Conservation (phyloP, 2,113 vertebrate species). For the Noctilio leporinus region DNA sequence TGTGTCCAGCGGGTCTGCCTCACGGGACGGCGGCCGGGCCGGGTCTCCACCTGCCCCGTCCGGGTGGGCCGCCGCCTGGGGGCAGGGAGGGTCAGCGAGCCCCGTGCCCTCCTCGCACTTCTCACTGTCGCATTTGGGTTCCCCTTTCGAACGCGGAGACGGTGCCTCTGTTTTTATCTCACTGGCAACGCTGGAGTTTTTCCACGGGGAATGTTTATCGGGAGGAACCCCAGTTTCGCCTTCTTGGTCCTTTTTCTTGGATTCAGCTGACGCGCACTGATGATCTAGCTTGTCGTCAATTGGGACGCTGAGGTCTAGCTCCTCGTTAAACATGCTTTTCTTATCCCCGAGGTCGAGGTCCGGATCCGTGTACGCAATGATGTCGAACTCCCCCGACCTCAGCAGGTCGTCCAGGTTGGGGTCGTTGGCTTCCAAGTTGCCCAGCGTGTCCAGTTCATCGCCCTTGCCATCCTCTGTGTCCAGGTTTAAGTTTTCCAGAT, state of each 20-base stretch:
- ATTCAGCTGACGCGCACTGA: slow-evolving; percentile 72
- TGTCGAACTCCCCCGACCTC: slow-evolving; percentile 93
- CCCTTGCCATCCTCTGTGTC: slow-evolving; percentile 96
- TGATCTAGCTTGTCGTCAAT: slow-evolving; percentile 86
- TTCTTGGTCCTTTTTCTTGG: slow-evolving; percentile 72
- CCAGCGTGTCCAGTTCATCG: slow-evolving; percentile 90
- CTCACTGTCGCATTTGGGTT: slow-evolving; percentile 78
- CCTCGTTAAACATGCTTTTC: slow-evolving; percentile 96
- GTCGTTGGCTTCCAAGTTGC: slow-evolving; percentile 89
- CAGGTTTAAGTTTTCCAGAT: slow-evolving; percentile 94
- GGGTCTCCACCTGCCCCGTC: slow-evolving; percentile 64
- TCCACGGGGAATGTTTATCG: slow-evolving; percentile 73
- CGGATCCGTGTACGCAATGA: slow-evolving; percentile 97
- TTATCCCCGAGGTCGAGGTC: slow-evolving; percentile 95
- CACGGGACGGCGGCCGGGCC: slow-evolving; percentile 44
- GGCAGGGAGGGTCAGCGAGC: slow-evolving; percentile 54
- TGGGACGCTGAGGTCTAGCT: slow-evolving; percentile 89
- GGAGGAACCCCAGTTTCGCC: slow-evolving; percentile 63
- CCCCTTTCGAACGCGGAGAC: slow-evolving; percentile 73
- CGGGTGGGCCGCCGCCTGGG: slow-evolving; percentile 76
- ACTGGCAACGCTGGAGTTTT: slow-evolving; percentile 61
- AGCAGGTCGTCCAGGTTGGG: slow-evolving; percentile 96
- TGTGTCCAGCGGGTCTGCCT: slow-evolving; percentile 68
- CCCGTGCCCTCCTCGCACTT: slow-evolving; percentile 58
- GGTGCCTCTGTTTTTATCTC: slow-evolving; percentile 81